Evolutionary conservation across 2,888 invertebrate species (phyloP).

Genomic region (Amblyteles armatorius): DNA sequence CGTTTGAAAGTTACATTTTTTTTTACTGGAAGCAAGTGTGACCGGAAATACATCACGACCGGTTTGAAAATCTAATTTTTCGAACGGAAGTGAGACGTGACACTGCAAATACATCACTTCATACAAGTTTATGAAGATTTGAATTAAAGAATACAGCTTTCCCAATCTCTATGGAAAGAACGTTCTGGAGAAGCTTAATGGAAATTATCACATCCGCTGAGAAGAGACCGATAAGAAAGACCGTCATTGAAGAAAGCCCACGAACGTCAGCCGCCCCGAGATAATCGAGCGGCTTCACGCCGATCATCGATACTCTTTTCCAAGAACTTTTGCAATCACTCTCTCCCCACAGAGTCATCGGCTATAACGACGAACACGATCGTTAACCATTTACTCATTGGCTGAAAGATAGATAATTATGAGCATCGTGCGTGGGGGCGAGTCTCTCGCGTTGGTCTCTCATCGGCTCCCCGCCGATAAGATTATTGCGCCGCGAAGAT

Average conservation of each 20-base stretch:
- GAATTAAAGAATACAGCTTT: background rate
- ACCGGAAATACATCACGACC: no score
- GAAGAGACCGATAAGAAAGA: background rate
- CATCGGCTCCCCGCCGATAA: background rate
- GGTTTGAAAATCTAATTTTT: no score
- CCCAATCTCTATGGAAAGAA: background rate
- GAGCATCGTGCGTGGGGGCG: background rate
- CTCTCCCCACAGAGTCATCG: constrained; percentile 6
- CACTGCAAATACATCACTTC: background rate
- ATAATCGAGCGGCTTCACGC: constrained; percentile 34
- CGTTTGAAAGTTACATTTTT: no score
- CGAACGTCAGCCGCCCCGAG: background rate
- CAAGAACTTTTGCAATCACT: constrained; percentile 23
- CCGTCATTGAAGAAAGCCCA: constrained; percentile 2
- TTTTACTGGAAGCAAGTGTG: no score
- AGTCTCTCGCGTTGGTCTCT: constrained; percentile 29
- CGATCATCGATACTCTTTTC: constrained; percentile 37
- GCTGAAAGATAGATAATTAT: constrained; percentile 27
- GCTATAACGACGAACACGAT: background rate
- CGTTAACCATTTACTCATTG: constrained; percentile 14
- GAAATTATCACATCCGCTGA: constrained; percentile 21
- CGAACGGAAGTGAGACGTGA: no score
- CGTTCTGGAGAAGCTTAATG: constrained; percentile 3
- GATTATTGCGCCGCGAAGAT: constrained; percentile 46
- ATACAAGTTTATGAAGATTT: background rate